These are phyloP conservation scores for Andrena marginata DNA, from an alignment of 2,888 invertebrate species.

Conservation along the genomic window DNA sequence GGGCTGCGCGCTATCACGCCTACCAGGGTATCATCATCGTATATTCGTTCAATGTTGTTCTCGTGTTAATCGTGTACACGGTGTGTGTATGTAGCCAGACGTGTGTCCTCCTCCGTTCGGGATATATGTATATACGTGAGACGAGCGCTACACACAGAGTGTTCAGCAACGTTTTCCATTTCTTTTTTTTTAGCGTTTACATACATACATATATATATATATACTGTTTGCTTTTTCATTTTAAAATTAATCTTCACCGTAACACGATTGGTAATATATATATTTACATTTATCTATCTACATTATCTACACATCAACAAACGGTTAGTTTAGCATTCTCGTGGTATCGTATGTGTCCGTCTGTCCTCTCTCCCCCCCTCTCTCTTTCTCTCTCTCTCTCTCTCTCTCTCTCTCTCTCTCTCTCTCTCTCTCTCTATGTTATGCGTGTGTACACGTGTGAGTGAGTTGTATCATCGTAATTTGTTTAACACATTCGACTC, in stretches of 20 bases:
- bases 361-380: slow-evolving; percentile 25
- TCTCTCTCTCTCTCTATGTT: no score
- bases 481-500: slow-evolving; percentile 20
- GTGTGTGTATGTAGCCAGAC: slow-evolving; percentile 43
- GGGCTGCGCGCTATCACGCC: slow-evolving; percentile 37
- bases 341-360: slow-evolving; percentile 50
- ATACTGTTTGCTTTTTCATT: slow-evolving; percentile 10
- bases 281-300: slow-evolving; percentile 85
- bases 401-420: background rate
- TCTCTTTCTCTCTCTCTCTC: no score
- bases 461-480: slow-evolving; percentile 5
- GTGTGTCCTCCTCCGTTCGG: slow-evolving; percentile 49
- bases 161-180: slow-evolving; percentile 54
- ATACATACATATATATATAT: slow-evolving; percentile 30
- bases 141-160: slow-evolving; percentile 60
- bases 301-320: slow-evolving; percentile 85
- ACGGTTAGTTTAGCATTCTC: slow-evolving; percentile 80
- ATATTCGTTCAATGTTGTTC: slow-evolving; percentile 29
- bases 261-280: slow-evolving; percentile 79
- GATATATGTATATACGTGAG: slow-evolving; percentile 42
- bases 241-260: slow-evolving; percentile 73
- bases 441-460: background rate
- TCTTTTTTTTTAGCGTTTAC: slow-evolving; percentile 37
- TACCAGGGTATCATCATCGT: slow-evolving; percentile 37
- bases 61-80: slow-evolving; percentile 19